These are phyloP conservation scores for Kryptolebias ocellatus DNA, from an alignment of 2,797 vertebrate genomes.

Conservation along the genomic window DNA sequence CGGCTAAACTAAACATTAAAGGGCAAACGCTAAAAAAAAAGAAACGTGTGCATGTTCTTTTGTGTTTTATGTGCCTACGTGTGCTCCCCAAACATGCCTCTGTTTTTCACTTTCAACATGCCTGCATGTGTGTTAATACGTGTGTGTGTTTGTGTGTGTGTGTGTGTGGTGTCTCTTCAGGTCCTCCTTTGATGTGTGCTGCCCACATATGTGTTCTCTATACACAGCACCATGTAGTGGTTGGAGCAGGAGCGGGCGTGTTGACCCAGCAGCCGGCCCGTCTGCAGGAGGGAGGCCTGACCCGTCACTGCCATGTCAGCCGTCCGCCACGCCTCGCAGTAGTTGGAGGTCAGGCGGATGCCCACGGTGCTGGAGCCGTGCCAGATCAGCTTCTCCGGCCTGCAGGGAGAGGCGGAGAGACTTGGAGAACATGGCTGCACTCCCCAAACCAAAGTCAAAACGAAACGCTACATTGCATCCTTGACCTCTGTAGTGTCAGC, in stretches of 20 bases:
- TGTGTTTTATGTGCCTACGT: conserved; percentile 50
- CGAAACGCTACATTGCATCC: too few relatives aligned
- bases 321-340: conserved; percentile 94
- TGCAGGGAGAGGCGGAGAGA: conserved; percentile 48
- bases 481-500: too few relatives aligned
- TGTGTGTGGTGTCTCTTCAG: conserved; percentile 63
- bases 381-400: conserved; percentile 94
- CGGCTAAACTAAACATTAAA: conserved; percentile 12
- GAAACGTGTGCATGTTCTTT: background rate
- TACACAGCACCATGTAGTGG: conserved; percentile 91
- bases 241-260: conserved; percentile 89
- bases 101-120: conserved; percentile 15
- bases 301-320: conserved; percentile 84
- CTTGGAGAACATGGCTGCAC: background rate
- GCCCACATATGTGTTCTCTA: conserved; percentile 93
- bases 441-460: background rate
- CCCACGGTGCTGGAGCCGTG: conserved; percentile 88
- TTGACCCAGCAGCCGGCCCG: conserved; percentile 89
- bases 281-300: conserved; percentile 87
- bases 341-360: conserved; percentile 87
- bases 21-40: conserved; percentile 7
- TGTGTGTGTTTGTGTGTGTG: conserved; percentile 15
- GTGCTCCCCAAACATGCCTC: conserved; percentile 31
- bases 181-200: conserved; percentile 74
- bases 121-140: conserved; percentile 30